Evolutionary conservation across 92 coral and sea anemone genomes (phyloP), one percentile per base, ranked within the genome.

Genomic region (Galaxea fascicularis): DNA sequence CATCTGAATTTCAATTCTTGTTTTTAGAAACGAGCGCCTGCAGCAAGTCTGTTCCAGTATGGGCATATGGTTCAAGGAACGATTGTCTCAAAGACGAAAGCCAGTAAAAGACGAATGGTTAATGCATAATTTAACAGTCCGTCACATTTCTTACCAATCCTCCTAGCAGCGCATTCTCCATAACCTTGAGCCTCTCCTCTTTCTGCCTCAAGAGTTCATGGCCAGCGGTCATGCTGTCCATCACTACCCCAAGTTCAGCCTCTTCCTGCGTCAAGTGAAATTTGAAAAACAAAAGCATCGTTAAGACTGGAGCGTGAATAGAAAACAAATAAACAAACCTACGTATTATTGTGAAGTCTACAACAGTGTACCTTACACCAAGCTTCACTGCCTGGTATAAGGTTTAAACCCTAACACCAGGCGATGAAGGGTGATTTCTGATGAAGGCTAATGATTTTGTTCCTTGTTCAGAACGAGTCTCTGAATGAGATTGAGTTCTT

Each of bases 141-240:
- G 29, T 27, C 28, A 41, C 20, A 56, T 17, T 44, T 28, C 95
- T 82, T 72, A 96, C 99, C 95, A 93, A 65, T 29, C 95, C 97
- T 22, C 94, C 98, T 0, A 93, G 87, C 25, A 94, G 85, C 27
- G 99, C 91, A 84, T 93, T 94, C 95, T 96, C 99, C 84, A 96
- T 71, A 66, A 96, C 77, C 77, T 85, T 93, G 26, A 96, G 86
- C 65, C 99, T 90, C 71, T 96, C 95, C 56, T 96, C 99, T 74
- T 96, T 96, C 85, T 96, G 99, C 54, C 90, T 91, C 59, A 96
- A 66, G 35, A 96, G 92, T 79, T 93, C 93, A 77, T 96, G 98
- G 59, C 99, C 99, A 30, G 95, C 92, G 52, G 92, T 94, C 99
- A 96, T 96, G 91, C 94, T 93, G 83, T 92, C 95, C 89, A 96